Percentiles rank a stretch among this genome's conserved stretches.
Conservation (phyloP, 2,888 invertebrate genomes). For the Carterocephalus palaemon region DNA sequence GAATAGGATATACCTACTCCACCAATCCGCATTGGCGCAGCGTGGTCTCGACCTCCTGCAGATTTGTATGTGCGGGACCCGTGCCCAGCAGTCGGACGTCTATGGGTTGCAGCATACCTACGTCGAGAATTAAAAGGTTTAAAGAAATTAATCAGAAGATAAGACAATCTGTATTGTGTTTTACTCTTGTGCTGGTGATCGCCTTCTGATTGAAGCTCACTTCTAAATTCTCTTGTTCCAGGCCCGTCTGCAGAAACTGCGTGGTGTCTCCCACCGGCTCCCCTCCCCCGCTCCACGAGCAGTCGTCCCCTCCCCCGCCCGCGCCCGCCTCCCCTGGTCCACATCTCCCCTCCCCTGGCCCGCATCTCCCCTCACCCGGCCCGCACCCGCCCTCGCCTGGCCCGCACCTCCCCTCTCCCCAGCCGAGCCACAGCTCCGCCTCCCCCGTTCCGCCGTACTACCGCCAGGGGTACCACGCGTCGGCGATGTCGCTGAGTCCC, state of each 20-base stretch:
- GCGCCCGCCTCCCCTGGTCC: constrained; percentile 62
- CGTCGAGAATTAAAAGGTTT: too few species aligned
- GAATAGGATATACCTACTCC: too few species aligned
- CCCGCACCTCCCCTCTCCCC: constrained; percentile 61
- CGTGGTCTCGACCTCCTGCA: too few species aligned
- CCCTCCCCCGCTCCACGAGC: constrained; percentile 63
- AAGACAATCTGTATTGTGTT: too few species aligned
- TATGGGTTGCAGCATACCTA: too few species aligned
- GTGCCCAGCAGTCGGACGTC: too few species aligned
- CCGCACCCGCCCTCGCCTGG: constrained; percentile 62
- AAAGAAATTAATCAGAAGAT: too few species aligned
- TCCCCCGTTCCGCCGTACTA: constrained; percentile 69
- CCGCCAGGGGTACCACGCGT: too few species aligned
- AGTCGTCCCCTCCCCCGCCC: constrained; percentile 59
- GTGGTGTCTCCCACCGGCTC: constrained; percentile 79
- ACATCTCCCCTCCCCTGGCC: constrained; percentile 50
- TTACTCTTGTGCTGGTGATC: too few species aligned
- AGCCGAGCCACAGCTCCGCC: constrained; percentile 64
- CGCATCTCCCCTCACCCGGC: constrained; percentile 57
- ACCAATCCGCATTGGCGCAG: too few species aligned
- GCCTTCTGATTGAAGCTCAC: too few species aligned
- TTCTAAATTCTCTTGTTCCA: constrained; percentile 53
- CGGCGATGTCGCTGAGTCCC: constrained; percentile 69
- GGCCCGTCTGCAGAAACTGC: constrained; percentile 91
- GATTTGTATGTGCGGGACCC: too few species aligned